Percentiles rank a stretch among this genome's conserved stretches.
Evolutionary conservation across 2,797 vertebrate genomes (phyloP).

Genomic region (Rhadinocentrus ornatus): DNA sequence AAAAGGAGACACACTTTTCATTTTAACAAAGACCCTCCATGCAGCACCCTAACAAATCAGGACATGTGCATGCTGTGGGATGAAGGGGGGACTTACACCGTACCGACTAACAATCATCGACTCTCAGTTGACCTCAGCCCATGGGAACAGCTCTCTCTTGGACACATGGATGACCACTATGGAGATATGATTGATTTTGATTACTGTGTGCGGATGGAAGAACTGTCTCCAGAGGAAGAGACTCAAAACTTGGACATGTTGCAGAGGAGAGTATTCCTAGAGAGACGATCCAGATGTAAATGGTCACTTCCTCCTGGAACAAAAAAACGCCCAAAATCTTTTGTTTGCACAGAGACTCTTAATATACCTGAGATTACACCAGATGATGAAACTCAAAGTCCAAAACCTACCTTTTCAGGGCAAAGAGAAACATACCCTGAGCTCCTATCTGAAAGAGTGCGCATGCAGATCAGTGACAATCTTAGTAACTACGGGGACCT

Average conservation of each 20-base stretch:
- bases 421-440: slow-evolving; percentile 35
- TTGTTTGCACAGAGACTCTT: slow-evolving; percentile 46
- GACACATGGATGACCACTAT: slow-evolving; percentile 54
- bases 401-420: slow-evolving; percentile 31
- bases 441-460: slow-evolving; percentile 20
- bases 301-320: slow-evolving; percentile 65
- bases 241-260: slow-evolving; percentile 72
- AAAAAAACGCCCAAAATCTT: slow-evolving; percentile 56
- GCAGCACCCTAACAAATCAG: slow-evolving; percentile 53
- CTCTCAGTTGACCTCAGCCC: slow-evolving; percentile 61
- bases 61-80: slow-evolving; percentile 77
- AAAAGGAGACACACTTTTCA: slow-evolving; percentile 79
- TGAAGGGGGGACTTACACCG: slow-evolving; percentile 45
- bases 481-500: not conserved
- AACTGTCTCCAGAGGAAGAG: slow-evolving; percentile 64
- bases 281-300: slow-evolving; percentile 65
- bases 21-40: slow-evolving; percentile 59
- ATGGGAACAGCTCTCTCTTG: slow-evolving; percentile 52
- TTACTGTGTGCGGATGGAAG: slow-evolving; percentile 60
- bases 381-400: slow-evolving; percentile 38
- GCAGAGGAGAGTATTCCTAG: slow-evolving; percentile 61
- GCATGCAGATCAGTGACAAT: slow-evolving; percentile 21
- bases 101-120: slow-evolving; percentile 47
- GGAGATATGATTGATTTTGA: slow-evolving; percentile 72
- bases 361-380: slow-evolving; percentile 32